Percentiles rank a stretch among this genome's conserved stretches.
phyloP scores from a whole-genome alignment of 1,140 invertebrate species.

The Subanguina moxae region DNA sequence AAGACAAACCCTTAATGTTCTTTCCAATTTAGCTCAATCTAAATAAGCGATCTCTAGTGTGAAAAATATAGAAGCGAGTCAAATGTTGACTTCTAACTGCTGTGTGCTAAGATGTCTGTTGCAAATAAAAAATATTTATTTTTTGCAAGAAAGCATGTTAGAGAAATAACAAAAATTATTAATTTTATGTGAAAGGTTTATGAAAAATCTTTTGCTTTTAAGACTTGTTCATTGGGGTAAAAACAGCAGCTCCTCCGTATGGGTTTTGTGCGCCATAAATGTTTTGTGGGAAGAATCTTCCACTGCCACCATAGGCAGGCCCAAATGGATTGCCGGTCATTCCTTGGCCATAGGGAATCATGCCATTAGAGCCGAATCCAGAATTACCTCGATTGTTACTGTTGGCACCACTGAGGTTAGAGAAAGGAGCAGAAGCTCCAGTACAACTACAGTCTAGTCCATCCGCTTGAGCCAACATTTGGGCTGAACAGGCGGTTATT shows the following conservation, averaged over 20 bases:
- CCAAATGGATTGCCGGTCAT: not conserved
- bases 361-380: not conserved
- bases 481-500: constrained; percentile 27
- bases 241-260: not conserved
- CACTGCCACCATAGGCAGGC: not conserved
- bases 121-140: no score
- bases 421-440: constrained; percentile 30
- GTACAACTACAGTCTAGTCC: constrained; percentile 46
- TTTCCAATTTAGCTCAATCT: no score
- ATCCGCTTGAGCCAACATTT: constrained; percentile 40
- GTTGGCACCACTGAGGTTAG: not conserved
- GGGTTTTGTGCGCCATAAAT: not conserved
- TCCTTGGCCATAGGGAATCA: not conserved
- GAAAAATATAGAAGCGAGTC: no score
- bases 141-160: no score
- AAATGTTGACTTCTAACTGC: no score
- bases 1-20: no score
- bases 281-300: not conserved
- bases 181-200: no score
- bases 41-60: no score
- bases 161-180: no score
- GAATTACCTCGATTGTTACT: not conserved
- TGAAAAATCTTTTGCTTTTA: no score
- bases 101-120: no score
- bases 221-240: not conserved